Conservation (phyloP, 2,113 vertebrate genomes). For the Onychostruthus taczanowskii region DNA sequence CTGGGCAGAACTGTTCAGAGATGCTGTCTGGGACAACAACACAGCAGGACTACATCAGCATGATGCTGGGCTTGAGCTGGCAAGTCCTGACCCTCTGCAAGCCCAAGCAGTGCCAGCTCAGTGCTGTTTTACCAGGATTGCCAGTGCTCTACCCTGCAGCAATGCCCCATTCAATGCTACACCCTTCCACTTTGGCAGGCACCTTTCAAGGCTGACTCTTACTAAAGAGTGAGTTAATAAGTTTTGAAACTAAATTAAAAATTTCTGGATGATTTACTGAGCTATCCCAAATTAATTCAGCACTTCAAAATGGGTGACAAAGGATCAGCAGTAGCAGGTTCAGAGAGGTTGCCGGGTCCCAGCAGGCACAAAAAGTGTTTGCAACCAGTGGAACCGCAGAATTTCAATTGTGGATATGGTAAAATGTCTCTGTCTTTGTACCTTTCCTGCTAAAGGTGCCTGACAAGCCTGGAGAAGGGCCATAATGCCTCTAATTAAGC, state of each 20-base stretch:
- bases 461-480: neutral
- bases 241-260: neutral
- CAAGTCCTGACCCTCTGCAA: neutral
- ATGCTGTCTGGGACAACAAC: neutral
- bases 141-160: neutral
- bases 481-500: neutral
- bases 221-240: neutral
- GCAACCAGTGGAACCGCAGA: neutral
- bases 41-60: neutral
- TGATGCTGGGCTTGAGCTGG: neutral
- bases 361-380: neutral
- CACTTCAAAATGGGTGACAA: neutral
- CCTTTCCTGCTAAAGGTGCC: neutral
- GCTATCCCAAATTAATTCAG: neutral
- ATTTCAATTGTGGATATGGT: neutral
- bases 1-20: neutral
- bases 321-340: neutral
- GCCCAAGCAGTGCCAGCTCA: neutral
- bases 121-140: accelerated
- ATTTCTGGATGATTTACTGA: neutral
- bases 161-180: neutral
- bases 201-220: neutral
- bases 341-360: neutral
- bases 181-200: neutral
- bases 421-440: neutral